These are phyloP conservation scores for Cylindroiulus punctatus DNA, from an alignment of 2,888 invertebrate species.

Conservation along the genomic window DNA sequence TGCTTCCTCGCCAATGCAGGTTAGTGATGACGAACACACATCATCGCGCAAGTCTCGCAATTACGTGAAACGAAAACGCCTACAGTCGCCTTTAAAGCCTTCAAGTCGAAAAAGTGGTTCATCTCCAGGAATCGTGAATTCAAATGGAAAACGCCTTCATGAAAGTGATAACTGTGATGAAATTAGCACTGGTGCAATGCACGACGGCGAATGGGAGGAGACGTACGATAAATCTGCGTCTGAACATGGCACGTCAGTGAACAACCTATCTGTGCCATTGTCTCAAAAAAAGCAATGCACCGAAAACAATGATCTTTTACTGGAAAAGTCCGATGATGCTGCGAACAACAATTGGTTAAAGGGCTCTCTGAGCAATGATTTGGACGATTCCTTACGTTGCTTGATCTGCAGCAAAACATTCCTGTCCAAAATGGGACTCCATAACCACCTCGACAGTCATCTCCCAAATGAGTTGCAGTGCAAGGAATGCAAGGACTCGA, in stretches of 20 bases:
- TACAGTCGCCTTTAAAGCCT: not conserved
- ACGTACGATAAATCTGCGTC: not conserved
- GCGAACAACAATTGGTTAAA: slow-evolving; percentile 51
- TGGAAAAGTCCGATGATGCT: slow-evolving; percentile 58
- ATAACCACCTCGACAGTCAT: slow-evolving; percentile 76
- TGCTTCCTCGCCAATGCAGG: slow-evolving; percentile 21
- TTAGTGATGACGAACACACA: slow-evolving; percentile 19
- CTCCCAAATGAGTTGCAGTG: slow-evolving; percentile 77
- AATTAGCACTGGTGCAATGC: not conserved
- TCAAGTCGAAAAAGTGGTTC: not conserved
- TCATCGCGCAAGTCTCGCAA: not conserved
- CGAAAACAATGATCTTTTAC: not conserved
- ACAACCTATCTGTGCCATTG: not conserved
- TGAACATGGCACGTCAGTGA: not conserved
- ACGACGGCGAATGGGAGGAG: slow-evolving; percentile 13
- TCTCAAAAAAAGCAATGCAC: not conserved
- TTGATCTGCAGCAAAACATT: slow-evolving; percentile 76
- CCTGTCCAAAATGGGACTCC: slow-evolving; percentile 71
- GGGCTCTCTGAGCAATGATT: not conserved
- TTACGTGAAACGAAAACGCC: slow-evolving; percentile 19
- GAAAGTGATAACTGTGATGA: not conserved
- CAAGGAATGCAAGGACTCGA: slow-evolving; percentile 75
- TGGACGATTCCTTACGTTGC: slow-evolving; percentile 66
- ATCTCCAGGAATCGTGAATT: slow-evolving; percentile 4
- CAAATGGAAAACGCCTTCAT: not conserved